Evolutionary conservation across 2,797 vertebrate species (phyloP).

Genomic region (Galagoides demidoff): DNA sequence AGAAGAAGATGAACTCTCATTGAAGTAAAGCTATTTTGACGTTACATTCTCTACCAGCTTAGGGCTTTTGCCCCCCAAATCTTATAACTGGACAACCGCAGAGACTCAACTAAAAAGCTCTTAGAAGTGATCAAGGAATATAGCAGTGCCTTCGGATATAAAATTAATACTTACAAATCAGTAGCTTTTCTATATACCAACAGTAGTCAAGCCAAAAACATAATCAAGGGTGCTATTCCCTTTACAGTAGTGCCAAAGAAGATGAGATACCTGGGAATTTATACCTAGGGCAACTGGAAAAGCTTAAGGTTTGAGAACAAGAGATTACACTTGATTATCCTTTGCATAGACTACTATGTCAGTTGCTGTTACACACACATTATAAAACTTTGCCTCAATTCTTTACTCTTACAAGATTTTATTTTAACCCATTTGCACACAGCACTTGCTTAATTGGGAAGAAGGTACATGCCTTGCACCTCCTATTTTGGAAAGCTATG

Average conservation of each 20-base stretch:
- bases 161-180: no score
- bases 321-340: not conserved
- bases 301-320: conserved; percentile 5
- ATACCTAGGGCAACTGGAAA: not conserved
- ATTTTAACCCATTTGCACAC: not conserved
- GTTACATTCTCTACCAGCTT: not conserved
- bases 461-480: not conserved
- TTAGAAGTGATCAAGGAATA: no score
- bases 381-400: not conserved
- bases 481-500: not conserved
- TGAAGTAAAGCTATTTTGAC: not conserved
- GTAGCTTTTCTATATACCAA: no score
- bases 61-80: not conserved
- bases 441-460: not conserved
- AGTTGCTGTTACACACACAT: not conserved
- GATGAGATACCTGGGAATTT: no score
- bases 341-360: not conserved
- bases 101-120: no score
- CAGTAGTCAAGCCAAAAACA: no score
- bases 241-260: no score
- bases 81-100: no score
- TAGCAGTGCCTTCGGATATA: no score
- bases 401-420: not conserved
- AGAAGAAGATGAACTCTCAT: not conserved
- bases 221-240: no score